Evolutionary conservation across 2,113 vertebrate genomes (phyloP).

Genomic region (Anolis carolinensis): DNA sequence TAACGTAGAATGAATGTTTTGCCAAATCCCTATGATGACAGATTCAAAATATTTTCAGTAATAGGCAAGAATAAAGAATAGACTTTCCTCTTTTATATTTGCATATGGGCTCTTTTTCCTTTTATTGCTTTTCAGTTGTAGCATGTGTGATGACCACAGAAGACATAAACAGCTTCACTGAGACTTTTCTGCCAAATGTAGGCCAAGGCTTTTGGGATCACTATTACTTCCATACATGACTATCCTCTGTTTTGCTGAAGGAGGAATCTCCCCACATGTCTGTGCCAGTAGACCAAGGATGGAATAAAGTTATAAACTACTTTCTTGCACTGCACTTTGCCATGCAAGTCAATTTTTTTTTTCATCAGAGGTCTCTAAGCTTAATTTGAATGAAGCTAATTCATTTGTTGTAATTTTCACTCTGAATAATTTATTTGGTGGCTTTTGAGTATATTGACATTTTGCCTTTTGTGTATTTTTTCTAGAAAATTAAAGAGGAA

Average conservation of each 20-base stretch:
- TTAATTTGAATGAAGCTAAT: not conserved
- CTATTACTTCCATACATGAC: too few relatives aligned
- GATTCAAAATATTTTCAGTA: constrained; percentile 2
- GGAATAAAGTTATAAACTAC: not conserved
- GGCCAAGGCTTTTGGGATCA: not conserved
- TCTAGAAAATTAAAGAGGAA: constrained; percentile 94
- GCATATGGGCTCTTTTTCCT: not conserved
- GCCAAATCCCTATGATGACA: not conserved
- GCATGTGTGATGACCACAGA: not conserved
- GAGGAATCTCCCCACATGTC: too few relatives aligned
- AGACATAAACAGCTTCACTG: not conserved
- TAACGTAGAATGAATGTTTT: not conserved
- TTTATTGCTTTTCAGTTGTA: not conserved
- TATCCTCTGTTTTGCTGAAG: too few relatives aligned
- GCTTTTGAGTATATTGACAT: rapidly evolving
- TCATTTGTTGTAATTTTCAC: not conserved
- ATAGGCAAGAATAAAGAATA: not conserved
- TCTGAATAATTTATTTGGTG: not conserved
- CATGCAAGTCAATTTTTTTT: not conserved
- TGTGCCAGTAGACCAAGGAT: too few relatives aligned
- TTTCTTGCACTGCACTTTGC: not conserved
- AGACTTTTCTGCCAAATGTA: not conserved
- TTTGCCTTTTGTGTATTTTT: constrained; percentile 3
- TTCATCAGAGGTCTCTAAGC: not conserved
- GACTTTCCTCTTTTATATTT: not conserved